Conservation (phyloP, 2,113 vertebrate genomes). For the Syngnathoides biaculeatus region DNA sequence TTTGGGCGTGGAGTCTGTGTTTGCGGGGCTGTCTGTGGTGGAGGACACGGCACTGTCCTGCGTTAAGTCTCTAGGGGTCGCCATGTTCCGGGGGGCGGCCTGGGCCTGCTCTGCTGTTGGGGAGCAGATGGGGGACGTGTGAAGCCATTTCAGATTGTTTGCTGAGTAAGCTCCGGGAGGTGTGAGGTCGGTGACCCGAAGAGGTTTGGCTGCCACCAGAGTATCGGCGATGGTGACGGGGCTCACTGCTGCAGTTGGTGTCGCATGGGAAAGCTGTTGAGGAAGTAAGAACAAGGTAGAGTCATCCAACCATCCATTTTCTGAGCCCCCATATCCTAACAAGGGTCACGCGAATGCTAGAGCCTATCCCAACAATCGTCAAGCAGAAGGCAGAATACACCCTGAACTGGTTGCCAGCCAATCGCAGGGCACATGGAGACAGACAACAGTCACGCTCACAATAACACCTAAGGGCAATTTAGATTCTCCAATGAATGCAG, state of each 20-base stretch:
- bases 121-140: conserved; percentile 76
- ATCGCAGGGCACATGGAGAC: too few relatives aligned
- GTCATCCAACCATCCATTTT: too few relatives aligned
- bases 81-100: conserved; percentile 58
- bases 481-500: too few relatives aligned
- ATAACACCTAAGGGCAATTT: too few relatives aligned
- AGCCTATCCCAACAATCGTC: too few relatives aligned
- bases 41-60: conserved; percentile 77
- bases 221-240: conserved; percentile 40
- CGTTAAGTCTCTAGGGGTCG: conserved; percentile 57
- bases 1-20: conserved; percentile 52
- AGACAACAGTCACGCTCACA: too few relatives aligned
- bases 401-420: too few relatives aligned
- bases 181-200: conserved; percentile 64
- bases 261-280: conserved; percentile 58
- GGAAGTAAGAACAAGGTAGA: conserved; percentile 9
- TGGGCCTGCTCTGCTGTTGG: conserved; percentile 58
- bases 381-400: too few relatives aligned
- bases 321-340: too few relatives aligned
- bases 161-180: conserved; percentile 66
- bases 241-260: conserved; percentile 26
- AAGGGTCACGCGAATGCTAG: too few relatives aligned
- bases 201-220: conserved; percentile 47
- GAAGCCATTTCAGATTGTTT: conserved; percentile 75
- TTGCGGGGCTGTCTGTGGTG: conserved; percentile 66